A percentile compares a stretch with the other conserved stretches of the same genome.
Conservation (phyloP, 2,113 vertebrate genomes). For the Neodontobutis hainanensis region DNA sequence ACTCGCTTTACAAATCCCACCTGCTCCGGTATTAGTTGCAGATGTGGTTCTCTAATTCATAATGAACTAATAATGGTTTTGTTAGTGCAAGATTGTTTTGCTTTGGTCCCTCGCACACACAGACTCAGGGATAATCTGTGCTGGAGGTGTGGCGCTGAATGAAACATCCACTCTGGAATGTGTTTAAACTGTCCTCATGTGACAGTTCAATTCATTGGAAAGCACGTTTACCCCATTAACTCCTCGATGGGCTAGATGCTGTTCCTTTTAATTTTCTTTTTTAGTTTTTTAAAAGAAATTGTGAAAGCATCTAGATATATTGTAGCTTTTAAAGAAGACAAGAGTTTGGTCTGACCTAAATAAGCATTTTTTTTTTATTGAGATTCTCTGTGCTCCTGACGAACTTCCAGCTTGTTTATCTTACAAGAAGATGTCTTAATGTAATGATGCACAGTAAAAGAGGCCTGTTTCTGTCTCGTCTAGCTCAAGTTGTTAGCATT, state of each 20-base stretch:
- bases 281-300: too few species aligned
- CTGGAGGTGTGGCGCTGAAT: slow-evolving; percentile 88
- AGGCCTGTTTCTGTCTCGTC: too few species aligned
- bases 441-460: too few species aligned
- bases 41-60: slow-evolving; percentile 94
- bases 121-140: slow-evolving; percentile 89
- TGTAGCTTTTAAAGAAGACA: too few species aligned
- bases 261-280: too few species aligned
- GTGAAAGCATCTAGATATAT: too few species aligned
- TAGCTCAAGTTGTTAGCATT: too few species aligned
- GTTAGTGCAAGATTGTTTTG: slow-evolving; percentile 81
- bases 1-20: slow-evolving; percentile 76
- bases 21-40: slow-evolving; percentile 83
- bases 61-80: slow-evolving; percentile 89
- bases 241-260: slow-evolving; percentile 64
- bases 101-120: slow-evolving; percentile 74
- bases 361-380: too few species aligned
- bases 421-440: too few species aligned
- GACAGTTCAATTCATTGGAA: slow-evolving; percentile 75
- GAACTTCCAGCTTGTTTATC: too few species aligned
- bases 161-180: slow-evolving; percentile 88
- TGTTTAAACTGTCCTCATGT: slow-evolving; percentile 83
- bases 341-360: too few species aligned
- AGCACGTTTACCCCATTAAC: slow-evolving; percentile 73
- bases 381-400: too few species aligned